Conservation (phyloP, 2,888 invertebrate species). For the Diarsia mendica region DNA sequence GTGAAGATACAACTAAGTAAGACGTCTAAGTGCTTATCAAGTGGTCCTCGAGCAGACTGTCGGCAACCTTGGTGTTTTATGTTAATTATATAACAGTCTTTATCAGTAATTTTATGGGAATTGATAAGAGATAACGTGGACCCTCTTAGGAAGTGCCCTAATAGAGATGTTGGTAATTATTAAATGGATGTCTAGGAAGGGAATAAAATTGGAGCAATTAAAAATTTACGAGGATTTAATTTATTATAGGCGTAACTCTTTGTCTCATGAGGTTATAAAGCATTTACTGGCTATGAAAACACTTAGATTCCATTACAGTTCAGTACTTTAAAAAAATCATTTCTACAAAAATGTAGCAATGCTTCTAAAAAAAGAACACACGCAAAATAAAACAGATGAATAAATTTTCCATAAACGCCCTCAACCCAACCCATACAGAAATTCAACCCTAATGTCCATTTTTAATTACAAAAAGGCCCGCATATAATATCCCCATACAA, state of each 20-base stretch:
- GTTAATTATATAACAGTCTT: constrained; percentile 59
- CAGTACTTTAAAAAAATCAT: not conserved
- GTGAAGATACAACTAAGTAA: constrained; percentile 38
- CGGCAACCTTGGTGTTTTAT: constrained; percentile 55
- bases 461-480: constrained; percentile 80
- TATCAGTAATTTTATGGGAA: constrained; percentile 64
- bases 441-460: constrained; percentile 73
- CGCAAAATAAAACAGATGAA: constrained; percentile 29
- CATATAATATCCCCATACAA: constrained; percentile 80
- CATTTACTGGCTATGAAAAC: not conserved
- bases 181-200: constrained; percentile 9
- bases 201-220: constrained; percentile 31
- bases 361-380: not conserved
- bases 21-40: constrained; percentile 60
- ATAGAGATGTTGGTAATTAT: constrained; percentile 50
- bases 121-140: constrained; percentile 57
- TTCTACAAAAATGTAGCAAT: not conserved
- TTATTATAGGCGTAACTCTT: not conserved
- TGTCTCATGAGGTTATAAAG: not conserved
- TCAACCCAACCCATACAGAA: constrained; percentile 52
- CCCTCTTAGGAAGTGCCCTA: constrained; percentile 38
- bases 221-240: constrained; percentile 24
- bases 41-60: constrained; percentile 48
- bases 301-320: not conserved
- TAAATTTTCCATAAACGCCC: constrained; percentile 34